phyloP scores from a whole-genome alignment of 2,797 vertebrate species.

The Falco concolor region DNA sequence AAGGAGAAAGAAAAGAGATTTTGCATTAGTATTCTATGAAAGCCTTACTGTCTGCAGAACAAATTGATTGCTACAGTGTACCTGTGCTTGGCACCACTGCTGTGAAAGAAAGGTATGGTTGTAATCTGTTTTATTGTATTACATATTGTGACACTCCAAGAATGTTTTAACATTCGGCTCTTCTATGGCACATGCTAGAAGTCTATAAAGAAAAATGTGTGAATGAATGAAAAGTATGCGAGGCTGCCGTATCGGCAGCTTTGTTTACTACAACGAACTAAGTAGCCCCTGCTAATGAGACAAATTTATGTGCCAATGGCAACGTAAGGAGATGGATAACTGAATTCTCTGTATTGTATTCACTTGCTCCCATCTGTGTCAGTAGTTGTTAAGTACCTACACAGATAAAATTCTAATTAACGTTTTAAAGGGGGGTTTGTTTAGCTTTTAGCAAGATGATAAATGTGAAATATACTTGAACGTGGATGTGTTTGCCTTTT shows the following conservation, averaged over 20 bases:
- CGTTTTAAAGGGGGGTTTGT: not conserved
- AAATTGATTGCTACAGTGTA: constrained; percentile 98
- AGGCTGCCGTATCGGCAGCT: constrained; percentile 44
- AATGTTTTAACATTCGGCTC: constrained; percentile 71
- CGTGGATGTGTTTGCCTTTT: constrained; percentile 7
- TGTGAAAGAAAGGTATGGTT: constrained; percentile 89
- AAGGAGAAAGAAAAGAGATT: constrained; percentile 78
- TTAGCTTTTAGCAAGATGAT: not conserved
- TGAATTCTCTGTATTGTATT: constrained; percentile 51
- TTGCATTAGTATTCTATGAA: constrained; percentile 91
- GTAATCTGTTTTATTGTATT: constrained; percentile 82
- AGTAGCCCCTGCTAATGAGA: constrained; percentile 70
- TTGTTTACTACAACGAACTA: constrained; percentile 70
- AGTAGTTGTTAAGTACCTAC: constrained; percentile 10
- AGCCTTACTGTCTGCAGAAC: constrained; percentile 90
- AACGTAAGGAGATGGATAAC: constrained; percentile 59
- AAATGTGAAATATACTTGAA: not conserved
- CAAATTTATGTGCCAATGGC: constrained; percentile 59
- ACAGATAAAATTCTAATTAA: constrained; percentile 34
- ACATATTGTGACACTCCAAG: constrained; percentile 77
- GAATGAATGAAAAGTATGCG: constrained; percentile 68
- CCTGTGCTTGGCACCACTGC: constrained; percentile 93
- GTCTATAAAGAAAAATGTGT: constrained; percentile 62
- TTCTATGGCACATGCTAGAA: constrained; percentile 57
- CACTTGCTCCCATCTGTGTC: constrained; percentile 17